Conservation (phyloP, 2,113 vertebrate genomes). For the Labrus mixtus region DNA sequence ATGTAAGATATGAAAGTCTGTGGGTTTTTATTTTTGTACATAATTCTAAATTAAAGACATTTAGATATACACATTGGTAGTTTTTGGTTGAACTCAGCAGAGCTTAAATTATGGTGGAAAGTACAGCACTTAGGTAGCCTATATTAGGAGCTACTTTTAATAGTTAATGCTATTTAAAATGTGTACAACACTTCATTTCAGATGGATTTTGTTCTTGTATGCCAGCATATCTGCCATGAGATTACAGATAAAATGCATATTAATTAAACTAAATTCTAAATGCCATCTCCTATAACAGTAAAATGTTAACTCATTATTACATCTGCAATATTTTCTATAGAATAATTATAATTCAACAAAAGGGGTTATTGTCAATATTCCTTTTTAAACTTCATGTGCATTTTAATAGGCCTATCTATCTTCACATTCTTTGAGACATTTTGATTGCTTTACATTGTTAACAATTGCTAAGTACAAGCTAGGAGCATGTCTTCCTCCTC, state of each 20-base stretch:
- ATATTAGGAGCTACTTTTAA: neutral
- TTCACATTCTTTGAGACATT: neutral
- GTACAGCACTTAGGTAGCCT: neutral
- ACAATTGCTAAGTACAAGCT: neutral
- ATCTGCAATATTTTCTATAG: neutral
- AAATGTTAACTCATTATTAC: neutral
- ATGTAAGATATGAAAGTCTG: constrained; percentile 55
- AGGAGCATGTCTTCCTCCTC: neutral
- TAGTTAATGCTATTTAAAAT: neutral
- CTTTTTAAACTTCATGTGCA: constrained; percentile 12
- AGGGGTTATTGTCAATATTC: neutral
- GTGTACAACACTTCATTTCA: neutral
- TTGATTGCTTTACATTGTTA: neutral
- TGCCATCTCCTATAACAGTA: neutral
- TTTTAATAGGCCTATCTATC: neutral
- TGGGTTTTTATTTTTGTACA: constrained; percentile 68
- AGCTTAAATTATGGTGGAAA: constrained; percentile 48
- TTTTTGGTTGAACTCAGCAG: constrained; percentile 47
- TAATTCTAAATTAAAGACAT: constrained; percentile 75
- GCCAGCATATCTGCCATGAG: neutral
- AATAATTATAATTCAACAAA: neutral
- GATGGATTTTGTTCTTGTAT: too few species aligned
- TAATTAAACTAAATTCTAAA: neutral
- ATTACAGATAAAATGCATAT: neutral
- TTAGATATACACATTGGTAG: constrained; percentile 58